Conservation (phyloP, 2,888 invertebrate species). For the Mythimna pallens region DNA sequence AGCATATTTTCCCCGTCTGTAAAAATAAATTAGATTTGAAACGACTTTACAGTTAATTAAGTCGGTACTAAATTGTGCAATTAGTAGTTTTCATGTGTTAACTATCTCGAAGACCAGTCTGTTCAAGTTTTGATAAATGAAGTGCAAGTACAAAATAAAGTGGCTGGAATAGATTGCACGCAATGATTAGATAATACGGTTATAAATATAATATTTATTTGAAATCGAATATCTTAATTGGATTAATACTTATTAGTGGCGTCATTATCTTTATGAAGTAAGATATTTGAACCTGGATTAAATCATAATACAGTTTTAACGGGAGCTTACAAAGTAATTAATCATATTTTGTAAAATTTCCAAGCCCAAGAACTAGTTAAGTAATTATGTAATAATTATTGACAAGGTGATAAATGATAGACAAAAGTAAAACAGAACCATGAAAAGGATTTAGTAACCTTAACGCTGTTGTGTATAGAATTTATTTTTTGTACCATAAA, state of each 20-base stretch:
- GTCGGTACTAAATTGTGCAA: not conserved
- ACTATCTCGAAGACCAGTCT: not conserved
- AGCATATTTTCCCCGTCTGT: slow-evolving; percentile 78
- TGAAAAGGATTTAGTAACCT: not conserved
- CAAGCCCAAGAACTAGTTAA: not conserved
- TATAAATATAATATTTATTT: not conserved
- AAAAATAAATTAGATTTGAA: slow-evolving; percentile 53
- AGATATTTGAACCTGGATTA: not conserved
- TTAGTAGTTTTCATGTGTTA: not conserved
- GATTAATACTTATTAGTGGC: not conserved
- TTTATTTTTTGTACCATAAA: not conserved
- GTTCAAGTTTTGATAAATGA: not conserved
- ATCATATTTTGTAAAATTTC: not conserved
- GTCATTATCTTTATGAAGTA: not conserved
- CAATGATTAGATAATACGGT: not conserved
- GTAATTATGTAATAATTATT: not conserved
- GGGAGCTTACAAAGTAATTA: not conserved
- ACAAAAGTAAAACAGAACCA: not conserved
- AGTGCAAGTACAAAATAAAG: slow-evolving; percentile 12
- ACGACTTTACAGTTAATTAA: not conserved
- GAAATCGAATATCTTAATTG: not conserved
- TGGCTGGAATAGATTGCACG: not conserved
- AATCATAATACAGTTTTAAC: not conserved
- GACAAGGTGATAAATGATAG: not conserved
- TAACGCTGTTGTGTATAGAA: not conserved